These are phyloP conservation scores for Thecocarcelia acutangulata DNA, from an alignment of 2,888 invertebrate genomes.

Conservation along the genomic window DNA sequence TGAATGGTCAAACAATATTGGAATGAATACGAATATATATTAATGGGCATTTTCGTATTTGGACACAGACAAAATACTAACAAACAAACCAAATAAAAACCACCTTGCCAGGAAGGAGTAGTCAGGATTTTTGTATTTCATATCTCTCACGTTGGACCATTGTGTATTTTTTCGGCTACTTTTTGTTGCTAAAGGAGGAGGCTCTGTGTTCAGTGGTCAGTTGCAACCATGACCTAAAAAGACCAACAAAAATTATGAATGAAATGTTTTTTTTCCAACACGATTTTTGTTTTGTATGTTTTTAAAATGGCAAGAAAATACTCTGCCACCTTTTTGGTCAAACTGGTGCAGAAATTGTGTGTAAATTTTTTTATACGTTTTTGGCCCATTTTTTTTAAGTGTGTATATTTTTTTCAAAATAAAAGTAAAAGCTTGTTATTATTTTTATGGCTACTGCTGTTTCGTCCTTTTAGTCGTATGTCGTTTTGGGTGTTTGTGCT, in stretches of 20 bases:
- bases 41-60: slow-evolving; percentile 48
- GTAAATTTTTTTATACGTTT: slow-evolving; percentile 55
- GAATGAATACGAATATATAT: slow-evolving; percentile 40
- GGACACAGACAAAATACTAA: neutral
- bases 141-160: slow-evolving; percentile 4
- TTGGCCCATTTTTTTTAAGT: slow-evolving; percentile 64
- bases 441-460: slow-evolving; percentile 1
- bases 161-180: slow-evolving; percentile 59
- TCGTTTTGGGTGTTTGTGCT: slow-evolving; percentile 1
- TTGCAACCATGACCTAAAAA: slow-evolving; percentile 69
- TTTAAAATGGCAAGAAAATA: slow-evolving; percentile 7
- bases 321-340: slow-evolving; percentile 21
- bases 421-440: slow-evolving; percentile 65
- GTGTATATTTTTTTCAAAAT: slow-evolving; percentile 55
- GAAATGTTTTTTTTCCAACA: slow-evolving; percentile 53
- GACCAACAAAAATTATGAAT: slow-evolving; percentile 69
- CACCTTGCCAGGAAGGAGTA: neutral
- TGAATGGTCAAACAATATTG: slow-evolving; percentile 15
- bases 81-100: neutral
- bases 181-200: slow-evolving; percentile 64
- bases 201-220: slow-evolving; percentile 64
- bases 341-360: slow-evolving; percentile 23
- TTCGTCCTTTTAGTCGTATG: slow-evolving; percentile 14
- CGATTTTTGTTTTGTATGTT: neutral
- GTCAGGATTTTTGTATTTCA: slow-evolving; percentile 6